Evolutionary conservation across 2,888 invertebrate species (phyloP).

Genomic region (Aquatica leii): DNA sequence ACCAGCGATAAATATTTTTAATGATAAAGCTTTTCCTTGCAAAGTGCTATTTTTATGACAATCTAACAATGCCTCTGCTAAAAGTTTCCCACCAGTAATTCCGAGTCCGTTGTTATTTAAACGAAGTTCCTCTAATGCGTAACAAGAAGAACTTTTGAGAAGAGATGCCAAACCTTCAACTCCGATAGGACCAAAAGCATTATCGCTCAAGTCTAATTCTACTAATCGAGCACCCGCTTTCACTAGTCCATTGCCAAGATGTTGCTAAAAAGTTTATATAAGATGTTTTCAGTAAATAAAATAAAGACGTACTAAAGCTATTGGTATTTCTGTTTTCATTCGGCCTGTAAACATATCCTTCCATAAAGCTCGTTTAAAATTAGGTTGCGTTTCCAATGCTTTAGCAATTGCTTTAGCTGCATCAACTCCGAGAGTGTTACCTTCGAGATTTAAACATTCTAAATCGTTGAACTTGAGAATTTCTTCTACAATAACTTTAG

Average conservation of each 20-base stretch:
- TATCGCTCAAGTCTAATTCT: conserved; percentile 93
- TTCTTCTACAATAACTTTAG: conserved; percentile 76
- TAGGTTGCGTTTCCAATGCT: conserved; percentile 79
- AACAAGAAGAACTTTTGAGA: conserved; percentile 84
- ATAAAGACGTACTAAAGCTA: conserved; percentile 79
- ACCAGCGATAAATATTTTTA: conserved; percentile 90
- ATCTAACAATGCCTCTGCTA: conserved; percentile 78
- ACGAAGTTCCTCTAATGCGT: conserved; percentile 79
- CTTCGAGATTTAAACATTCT: conserved; percentile 82
- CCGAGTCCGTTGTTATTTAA: conserved; percentile 97
- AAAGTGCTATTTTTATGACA: conserved; percentile 72
- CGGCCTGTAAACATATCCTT: conserved; percentile 97
- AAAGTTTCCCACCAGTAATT: conserved; percentile 83
- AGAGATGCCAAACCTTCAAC: conserved; percentile 86
- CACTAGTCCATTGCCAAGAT: conserved; percentile 83
- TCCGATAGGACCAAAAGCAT: conserved; percentile 96
- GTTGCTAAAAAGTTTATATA: conserved; percentile 66
- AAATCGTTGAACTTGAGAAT: conserved; percentile 76
- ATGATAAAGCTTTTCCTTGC: conserved; percentile 72
- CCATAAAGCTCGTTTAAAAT: conserved; percentile 86
- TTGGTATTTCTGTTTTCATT: conserved; percentile 94
- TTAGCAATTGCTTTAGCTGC: conserved; percentile 87
- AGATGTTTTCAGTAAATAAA: conserved; percentile 41
- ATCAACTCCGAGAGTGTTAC: conserved; percentile 91
- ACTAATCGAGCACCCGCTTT: conserved; percentile 79